Conservation (phyloP, 1,140 invertebrate genomes). For the Magallana angulata region DNA sequence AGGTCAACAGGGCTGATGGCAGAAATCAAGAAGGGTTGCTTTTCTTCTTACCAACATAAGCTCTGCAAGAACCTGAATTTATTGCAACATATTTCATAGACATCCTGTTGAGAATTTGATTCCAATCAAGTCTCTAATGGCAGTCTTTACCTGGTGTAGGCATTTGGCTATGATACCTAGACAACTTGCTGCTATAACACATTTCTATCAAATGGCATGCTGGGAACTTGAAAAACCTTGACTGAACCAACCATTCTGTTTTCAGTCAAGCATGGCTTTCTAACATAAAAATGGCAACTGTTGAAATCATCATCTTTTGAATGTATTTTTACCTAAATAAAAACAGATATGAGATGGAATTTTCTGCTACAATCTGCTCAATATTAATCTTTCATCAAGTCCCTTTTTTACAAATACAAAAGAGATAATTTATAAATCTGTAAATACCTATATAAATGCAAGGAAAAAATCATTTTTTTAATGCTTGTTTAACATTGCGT, state of each 20-base stretch:
- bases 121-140: constrained; percentile 14
- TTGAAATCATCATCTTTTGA: constrained; percentile 20
- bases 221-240: constrained; percentile 33
- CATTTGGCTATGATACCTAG: constrained; percentile 30
- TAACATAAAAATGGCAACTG: constrained; percentile 38
- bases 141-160: neutral
- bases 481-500: too few species aligned
- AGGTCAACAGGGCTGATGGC: constrained; percentile 6
- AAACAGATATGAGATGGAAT: neutral
- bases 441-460: too few species aligned
- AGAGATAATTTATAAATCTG: too few species aligned
- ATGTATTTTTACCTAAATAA: constrained; percentile 12
- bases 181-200: constrained; percentile 24
- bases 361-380: constrained; percentile 30
- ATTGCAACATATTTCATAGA: constrained; percentile 25
- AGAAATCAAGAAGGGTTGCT: constrained; percentile 21
- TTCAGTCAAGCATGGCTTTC: constrained; percentile 18
- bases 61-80: constrained; percentile 21
- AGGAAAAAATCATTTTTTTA: too few species aligned
- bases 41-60: constrained; percentile 11
- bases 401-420: too few species aligned
- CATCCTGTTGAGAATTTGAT: constrained; percentile 20
- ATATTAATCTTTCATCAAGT: constrained; percentile 17
- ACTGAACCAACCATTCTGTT: constrained; percentile 13
- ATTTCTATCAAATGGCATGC: constrained; percentile 35